Evolutionary conservation across 2,797 vertebrate genomes (phyloP), one percentile per base, ranked within the genome.

Genomic region (Pagetopsis macropterus): DNA sequence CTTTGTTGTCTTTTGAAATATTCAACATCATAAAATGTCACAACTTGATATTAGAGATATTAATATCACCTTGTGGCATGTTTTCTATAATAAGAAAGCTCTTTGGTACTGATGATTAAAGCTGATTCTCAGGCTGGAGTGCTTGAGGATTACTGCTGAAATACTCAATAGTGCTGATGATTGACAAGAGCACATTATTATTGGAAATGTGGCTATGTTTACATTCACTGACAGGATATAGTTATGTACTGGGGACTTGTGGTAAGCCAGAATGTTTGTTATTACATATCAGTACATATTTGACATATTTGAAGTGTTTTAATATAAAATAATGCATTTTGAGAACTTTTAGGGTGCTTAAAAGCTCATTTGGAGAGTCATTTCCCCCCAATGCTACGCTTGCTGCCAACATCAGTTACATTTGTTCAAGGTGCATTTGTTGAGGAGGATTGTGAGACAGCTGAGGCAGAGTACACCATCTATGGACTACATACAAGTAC

Each of bases 1-100:
- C 56, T 64, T 58, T 63, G 67, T 55, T 60, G 59, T 78, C 51
- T 71, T 37, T n/a, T 5, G 19, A 61, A 17, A 65, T 49, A 67
- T 2, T 71, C 40, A 58, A 72, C 13, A 72, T 62, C 59, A 46
- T 72, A 46, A 79, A 71, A 72, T 70, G 72, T 70, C 66, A 71
- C 0, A 2, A 63, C 60, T 23, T 58, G 50, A 77, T 75, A 63
- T 76, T 51, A 59, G 1, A 76, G 73, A 70, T 67, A 79, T 75
- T 82, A 75, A 78, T 72, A 80, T 72, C 64, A 66, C 43, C 60
- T 65, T 4, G 4, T 65, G 75, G 61, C 59, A 68, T 64, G 54
- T 45, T 61, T 74, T 70, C 68, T 56, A 72, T 70, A 66, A 70
- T 59, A 75, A 61, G 48, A 31, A 37, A 23, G 14, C 37, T 45